A percentile compares a stretch with the other conserved stretches of the same genome.
Conservation (phyloP, 2,797 vertebrate species). For the Brotogeris chrysoptera region DNA sequence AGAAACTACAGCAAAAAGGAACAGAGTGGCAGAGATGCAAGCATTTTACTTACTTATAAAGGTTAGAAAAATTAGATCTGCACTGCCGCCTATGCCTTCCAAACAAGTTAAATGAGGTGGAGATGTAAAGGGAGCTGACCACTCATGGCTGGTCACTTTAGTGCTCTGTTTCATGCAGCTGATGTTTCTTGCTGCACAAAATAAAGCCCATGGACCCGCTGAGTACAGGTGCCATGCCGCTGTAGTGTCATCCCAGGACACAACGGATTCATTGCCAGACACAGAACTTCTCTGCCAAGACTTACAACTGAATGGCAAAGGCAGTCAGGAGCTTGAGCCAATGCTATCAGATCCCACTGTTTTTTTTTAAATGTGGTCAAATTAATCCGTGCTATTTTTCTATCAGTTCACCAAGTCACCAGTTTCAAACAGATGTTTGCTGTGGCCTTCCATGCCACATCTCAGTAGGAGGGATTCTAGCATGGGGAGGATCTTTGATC, state of each 20-base stretch:
- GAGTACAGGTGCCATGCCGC: background rate
- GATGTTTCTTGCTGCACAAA: background rate
- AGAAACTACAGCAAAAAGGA: background rate
- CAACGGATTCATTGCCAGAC: background rate
- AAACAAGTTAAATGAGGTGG: background rate
- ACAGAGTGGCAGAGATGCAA: background rate
- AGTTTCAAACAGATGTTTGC: background rate
- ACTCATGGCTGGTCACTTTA: background rate
- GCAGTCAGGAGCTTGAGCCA: background rate
- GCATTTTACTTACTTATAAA: background rate
- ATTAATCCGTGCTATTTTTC: background rate
- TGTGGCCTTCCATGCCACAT: background rate
- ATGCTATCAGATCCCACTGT: background rate
- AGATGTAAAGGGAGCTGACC: background rate
- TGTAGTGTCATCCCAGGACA: background rate
- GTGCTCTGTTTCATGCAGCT: background rate
- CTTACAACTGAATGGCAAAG: background rate
- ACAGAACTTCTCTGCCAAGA: background rate
- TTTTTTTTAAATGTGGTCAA: background rate
- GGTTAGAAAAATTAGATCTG: background rate
- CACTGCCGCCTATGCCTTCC: background rate
- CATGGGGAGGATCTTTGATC: background rate
- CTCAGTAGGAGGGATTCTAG: background rate
- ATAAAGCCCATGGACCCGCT: background rate
- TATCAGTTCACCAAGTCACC: background rate